Conservation (phyloP, 1,140 invertebrate genomes). For the Leptinotarsa texana region DNA sequence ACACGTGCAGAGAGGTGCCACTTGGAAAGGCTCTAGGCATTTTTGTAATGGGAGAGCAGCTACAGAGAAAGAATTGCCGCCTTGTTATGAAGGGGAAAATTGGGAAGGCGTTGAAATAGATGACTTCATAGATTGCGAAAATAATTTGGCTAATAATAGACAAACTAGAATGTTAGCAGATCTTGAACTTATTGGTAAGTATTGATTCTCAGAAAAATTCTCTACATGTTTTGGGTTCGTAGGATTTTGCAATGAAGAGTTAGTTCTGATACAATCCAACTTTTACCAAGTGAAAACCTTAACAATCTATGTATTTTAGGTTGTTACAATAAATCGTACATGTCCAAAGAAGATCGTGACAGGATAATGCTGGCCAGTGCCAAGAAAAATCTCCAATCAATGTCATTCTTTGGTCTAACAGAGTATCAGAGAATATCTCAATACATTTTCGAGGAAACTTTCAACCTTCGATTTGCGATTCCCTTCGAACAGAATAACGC, state of each 20-base stretch:
- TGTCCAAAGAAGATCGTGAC: constrained; percentile 71
- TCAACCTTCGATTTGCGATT: constrained; percentile 86
- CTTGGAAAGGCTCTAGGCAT: constrained; percentile 91
- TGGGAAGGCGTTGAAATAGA: constrained; percentile 72
- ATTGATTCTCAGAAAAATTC: background rate
- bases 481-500: constrained; percentile 90
- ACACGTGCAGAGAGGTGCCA: constrained; percentile 95
- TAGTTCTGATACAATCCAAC: too few relatives aligned
- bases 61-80: constrained; percentile 73
- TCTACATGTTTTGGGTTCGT: too few relatives aligned
- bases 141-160: constrained; percentile 93
- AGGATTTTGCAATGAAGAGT: too few relatives aligned
- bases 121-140: constrained; percentile 86
- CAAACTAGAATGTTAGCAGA: constrained; percentile 98
- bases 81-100: constrained; percentile 74
- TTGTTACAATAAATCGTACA: constrained; percentile 89
- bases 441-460: constrained; percentile 97
- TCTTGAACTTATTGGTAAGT: constrained; percentile 76
- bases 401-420: constrained; percentile 97
- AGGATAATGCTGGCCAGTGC: constrained; percentile 88
- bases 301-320: constrained; percentile 51
- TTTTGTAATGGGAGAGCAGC: constrained; percentile 85
- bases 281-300: too few relatives aligned
- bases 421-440: constrained; percentile 90
- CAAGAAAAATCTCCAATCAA: constrained; percentile 89